Evolutionary conservation across 2,888 invertebrate genomes (phyloP), one percentile per base, ranked within the genome.

Genomic region (Corythucha ciliata): DNA sequence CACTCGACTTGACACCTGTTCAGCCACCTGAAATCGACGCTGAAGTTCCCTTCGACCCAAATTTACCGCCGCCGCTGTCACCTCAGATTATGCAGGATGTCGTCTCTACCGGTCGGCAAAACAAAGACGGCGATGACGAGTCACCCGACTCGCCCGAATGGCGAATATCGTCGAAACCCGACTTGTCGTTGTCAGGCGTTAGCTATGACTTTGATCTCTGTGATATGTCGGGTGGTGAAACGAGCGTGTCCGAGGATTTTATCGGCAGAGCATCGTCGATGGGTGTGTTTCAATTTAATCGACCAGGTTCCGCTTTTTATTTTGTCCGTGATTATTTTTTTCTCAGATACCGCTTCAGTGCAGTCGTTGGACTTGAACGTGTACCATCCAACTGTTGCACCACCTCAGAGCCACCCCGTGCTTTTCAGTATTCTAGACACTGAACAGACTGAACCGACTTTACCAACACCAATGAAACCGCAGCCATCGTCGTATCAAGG

Each of bases 201-300:
- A 83, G 83, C 65, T 84, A 84, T 58, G 83, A 84, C 59, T 81
- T 83, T 50, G 83, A 83, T 65, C 69, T 83, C 52, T 83, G 83
- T 3, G 84, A 83, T 66, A 69, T 80, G n/a, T 57, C 57, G 33
- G 83, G 82, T 60, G 80, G 75, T 0, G 83, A 83, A 7, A 82
- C 81, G 46, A 57, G 58, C 62, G 82, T 81, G 58, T 70, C 76
- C 21, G 77, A 78, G 0, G 83, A 82, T 12, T 52, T 60, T 32
- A 44, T 49, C 41, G 47, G 54, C 7, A 44, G 46, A 16, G 40
- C 36, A 29, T 53, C 41, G 27, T 57, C 51, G 5, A 46, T 55
- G 25, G 55, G 53, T 55, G 22, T n/a, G 12, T 41, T 16, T 14
- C 26, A 27, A 16, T 21, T 22, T 10, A 14, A 39, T 21, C 4